Base-by-base conservation (phyloP, 2,888 invertebrate species). In the Cerceris rybyensis region DNA sequence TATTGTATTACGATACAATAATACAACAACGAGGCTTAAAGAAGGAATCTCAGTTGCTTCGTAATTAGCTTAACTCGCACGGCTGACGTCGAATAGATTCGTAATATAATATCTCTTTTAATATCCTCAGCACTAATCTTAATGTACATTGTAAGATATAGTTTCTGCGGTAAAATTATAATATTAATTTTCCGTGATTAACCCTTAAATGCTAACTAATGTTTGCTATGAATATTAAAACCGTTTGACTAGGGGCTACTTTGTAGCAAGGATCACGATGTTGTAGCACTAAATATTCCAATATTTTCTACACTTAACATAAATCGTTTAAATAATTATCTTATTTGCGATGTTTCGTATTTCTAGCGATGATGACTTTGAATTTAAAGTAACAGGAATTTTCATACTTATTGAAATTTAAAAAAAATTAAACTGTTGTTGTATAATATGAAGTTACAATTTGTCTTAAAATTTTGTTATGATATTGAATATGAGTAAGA, bases 91-190 rank as follows among this genome's bases (percentile, higher is more conserved):
- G 60, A 1, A 60, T 39, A 64, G 69, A 59, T 55, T 46, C 64
- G 11, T 50, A 68, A 13, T 61, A 64, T 7, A 60, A 72, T n/a
- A 28, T 17, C 13, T 16, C 68, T 39, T 60, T 54, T 54, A 50
- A 65, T 60, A 60, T 65, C 60, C 16, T 59, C 75, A 41, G 64
- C 28, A 61, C 64, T 73, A 73, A 66, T 57, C 50, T 70, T 77
- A 66, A 59, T 65, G 57, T 69, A 55, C 58, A 66, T 54, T 49
- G 50, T 60, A 64, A 41, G 64, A 64, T 54, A 70, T 69, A 60
- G 60, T 64, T 63, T 77, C 50, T 58, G 41, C 55, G 52, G 72
- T 70, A 65, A 77, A 73, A 69, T 75, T 76, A 70, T 55, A 80
- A 65, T 65, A 66, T 49, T 39, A 54, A 57, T 67, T 72, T 55